phyloP scores from a whole-genome alignment of 2,888 invertebrate genomes.

The Drosophila ochracea region DNA sequence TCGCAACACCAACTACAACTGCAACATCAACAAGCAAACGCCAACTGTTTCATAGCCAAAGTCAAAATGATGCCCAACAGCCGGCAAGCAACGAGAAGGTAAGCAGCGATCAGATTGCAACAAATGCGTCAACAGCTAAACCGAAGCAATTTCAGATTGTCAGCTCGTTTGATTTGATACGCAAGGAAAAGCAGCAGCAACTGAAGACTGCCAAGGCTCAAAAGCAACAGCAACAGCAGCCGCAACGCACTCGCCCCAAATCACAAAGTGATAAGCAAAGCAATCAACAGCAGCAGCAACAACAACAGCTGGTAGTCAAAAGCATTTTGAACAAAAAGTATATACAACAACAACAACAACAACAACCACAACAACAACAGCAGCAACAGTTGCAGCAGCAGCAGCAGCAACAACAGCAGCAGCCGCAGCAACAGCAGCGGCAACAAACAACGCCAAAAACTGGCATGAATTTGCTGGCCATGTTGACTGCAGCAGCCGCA shows the following conservation, averaged over 20 bases:
- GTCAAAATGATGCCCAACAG: conserved; percentile 81
- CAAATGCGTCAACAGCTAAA: conserved; percentile 27
- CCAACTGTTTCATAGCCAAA: conserved; percentile 84
- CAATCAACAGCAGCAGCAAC: conserved; percentile 51
- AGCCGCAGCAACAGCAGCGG: conserved; percentile 36
- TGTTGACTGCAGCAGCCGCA: conserved; percentile 74
- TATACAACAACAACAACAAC: conserved; percentile 39
- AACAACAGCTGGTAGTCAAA: conserved; percentile 54
- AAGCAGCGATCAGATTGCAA: conserved; percentile 29
- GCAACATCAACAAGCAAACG: conserved; percentile 71
- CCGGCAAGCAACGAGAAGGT: conserved; percentile 79
- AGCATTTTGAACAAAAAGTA: conserved; percentile 53
- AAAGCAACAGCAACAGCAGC: conserved; percentile 65
- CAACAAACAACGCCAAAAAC: conserved; percentile 51
- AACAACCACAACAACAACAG: conserved; percentile 30
- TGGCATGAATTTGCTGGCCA: conserved; percentile 73
- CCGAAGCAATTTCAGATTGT: conserved; percentile 67
- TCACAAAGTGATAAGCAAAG: conserved; percentile 80
- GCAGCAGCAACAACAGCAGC: conserved; percentile 44
- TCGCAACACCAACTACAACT: conserved; percentile 21
- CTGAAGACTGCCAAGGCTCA: conserved; percentile 71
- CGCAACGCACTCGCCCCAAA: conserved; percentile 72
- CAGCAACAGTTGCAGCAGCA: conserved; percentile 43
- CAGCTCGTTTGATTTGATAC: conserved; percentile 83
- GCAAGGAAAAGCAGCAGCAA: conserved; percentile 83